phyloP scores from a whole-genome alignment of 2,888 invertebrate species.

The Temnothorax ravouxi region DNA sequence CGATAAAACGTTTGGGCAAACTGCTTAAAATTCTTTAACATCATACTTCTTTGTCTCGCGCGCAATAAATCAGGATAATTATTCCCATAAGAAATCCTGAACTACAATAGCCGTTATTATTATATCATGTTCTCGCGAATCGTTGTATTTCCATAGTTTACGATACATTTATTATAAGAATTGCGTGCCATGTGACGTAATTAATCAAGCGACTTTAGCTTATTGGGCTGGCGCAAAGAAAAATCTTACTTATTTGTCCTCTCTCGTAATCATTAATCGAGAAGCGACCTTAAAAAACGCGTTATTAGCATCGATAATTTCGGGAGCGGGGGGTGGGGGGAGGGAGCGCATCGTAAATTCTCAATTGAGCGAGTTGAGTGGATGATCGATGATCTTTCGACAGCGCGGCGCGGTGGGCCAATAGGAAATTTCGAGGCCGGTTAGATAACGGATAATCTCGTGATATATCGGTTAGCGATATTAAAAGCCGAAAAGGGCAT shows the following conservation, averaged over 20 bases:
- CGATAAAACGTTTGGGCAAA: constrained; percentile 20
- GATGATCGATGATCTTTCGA: constrained; percentile 78
- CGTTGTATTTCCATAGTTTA: constrained; percentile 32
- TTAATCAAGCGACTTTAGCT: constrained; percentile 44
- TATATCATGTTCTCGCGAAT: constrained; percentile 51
- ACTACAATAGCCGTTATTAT: constrained; percentile 46
- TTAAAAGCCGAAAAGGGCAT: constrained; percentile 82
- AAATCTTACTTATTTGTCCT: constrained; percentile 26
- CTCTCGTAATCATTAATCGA: constrained; percentile 20
- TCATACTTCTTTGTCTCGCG: constrained; percentile 29
- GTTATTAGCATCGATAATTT: constrained; percentile 39
- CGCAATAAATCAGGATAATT: constrained; percentile 51
- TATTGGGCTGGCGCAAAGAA: background rate
- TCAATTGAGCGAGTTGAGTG: constrained; percentile 53
- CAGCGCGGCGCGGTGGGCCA: constrained; percentile 57
- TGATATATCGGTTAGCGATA: constrained; percentile 82
- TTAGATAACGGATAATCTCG: constrained; percentile 78
- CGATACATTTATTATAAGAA: constrained; percentile 43
- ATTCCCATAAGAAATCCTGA: constrained; percentile 31
- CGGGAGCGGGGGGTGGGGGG: too few species aligned
- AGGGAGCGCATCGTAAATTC: background rate
- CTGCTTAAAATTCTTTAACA: constrained; percentile 48
- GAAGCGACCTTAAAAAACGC: background rate
- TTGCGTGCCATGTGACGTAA: constrained; percentile 42
- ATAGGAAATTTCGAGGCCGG: constrained; percentile 75